A percentile compares a stretch with the other conserved stretches of the same genome.
phyloP scores from a whole-genome alignment of 2,113 vertebrate species.

The Istiophorus platypterus region DNA sequence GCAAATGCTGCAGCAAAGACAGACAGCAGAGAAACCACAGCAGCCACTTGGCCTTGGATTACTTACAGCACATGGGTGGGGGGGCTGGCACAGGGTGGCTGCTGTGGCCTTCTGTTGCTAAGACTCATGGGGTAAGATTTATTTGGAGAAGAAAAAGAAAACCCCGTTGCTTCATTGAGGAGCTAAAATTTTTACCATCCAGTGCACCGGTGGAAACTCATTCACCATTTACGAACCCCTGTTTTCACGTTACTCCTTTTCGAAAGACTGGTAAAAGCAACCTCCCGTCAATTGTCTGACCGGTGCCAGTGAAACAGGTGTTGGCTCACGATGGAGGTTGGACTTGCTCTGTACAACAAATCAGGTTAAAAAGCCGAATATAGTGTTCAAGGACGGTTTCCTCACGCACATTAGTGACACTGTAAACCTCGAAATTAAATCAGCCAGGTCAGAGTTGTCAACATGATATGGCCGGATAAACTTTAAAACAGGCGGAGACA shows the following conservation, averaged over 20 bases:
- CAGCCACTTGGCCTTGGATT: constrained; percentile 13
- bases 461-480: background rate
- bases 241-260: too few relatives aligned
- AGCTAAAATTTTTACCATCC: background rate
- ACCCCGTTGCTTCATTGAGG: background rate
- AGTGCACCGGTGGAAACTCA: background rate
- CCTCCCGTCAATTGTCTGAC: background rate
- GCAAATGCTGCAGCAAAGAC: background rate
- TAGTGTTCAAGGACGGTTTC: too few relatives aligned
- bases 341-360: too few relatives aligned
- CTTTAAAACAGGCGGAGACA: background rate
- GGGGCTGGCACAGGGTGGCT: background rate
- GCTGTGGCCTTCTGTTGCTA: background rate
- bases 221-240: background rate
- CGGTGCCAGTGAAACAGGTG: background rate
- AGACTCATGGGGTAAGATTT: background rate
- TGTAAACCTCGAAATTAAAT: too few relatives aligned
- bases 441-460: too few relatives aligned
- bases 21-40: constrained; percentile 10
- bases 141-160: constrained; percentile 24
- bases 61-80: background rate
- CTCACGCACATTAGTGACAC: too few relatives aligned
- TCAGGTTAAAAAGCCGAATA: too few relatives aligned
- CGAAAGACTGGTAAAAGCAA: too few relatives aligned
- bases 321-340: too few relatives aligned